Evolutionary conservation across 2,888 invertebrate species (phyloP).

Genomic region (Acholoe squamosa): DNA sequence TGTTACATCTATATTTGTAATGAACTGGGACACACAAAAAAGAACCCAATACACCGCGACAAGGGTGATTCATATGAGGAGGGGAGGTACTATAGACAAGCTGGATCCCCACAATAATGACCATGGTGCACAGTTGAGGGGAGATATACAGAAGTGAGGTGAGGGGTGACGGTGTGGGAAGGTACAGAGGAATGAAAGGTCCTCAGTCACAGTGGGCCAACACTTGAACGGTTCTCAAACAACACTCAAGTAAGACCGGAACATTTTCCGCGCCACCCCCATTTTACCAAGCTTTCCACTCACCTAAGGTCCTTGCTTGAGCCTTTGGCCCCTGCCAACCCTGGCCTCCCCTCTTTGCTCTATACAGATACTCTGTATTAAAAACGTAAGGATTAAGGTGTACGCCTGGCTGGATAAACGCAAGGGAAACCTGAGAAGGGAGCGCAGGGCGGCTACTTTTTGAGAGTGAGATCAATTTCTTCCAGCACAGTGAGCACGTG

Average conservation of each 20-base stretch:
- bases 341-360: not conserved
- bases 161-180: constrained; percentile 5
- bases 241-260: constrained; percentile 21
- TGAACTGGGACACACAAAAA: not conserved
- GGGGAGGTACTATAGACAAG: not conserved
- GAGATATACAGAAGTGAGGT: not conserved
- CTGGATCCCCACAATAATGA: constrained; percentile 21
- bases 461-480: constrained; percentile 59
- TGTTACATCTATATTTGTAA: not conserved
- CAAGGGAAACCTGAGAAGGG: constrained; percentile 51
- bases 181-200: not conserved
- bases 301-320: not conserved
- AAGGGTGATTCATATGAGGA: not conserved
- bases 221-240: constrained; percentile 52
- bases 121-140: not conserved
- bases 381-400: constrained; percentile 43
- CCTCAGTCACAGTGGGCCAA: constrained; percentile 41
- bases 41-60: not conserved
- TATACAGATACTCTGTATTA: constrained; percentile 59
- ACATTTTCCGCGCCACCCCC: constrained; percentile 34
- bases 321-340: not conserved
- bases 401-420: constrained; percentile 41
- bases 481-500: constrained; percentile 42
- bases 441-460: constrained; percentile 14
- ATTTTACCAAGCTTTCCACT: not conserved